Base-by-base conservation (phyloP, 2,888 invertebrate species). In the Aphrophora alni region DNA sequence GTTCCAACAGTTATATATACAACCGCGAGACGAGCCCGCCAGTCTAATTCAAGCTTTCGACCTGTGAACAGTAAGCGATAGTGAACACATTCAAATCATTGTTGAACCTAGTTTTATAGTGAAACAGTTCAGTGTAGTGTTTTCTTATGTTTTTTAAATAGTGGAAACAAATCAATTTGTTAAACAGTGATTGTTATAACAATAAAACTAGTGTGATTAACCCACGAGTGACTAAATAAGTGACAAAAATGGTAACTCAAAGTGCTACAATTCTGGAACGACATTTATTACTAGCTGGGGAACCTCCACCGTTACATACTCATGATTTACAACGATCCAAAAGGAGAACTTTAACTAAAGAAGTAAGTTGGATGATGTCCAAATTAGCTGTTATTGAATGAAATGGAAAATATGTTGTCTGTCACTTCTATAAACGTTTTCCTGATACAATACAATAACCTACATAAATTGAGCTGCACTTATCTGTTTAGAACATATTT, bases 221-320 rank as follows among this genome's bases (percentile, higher is more conserved):
- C n/a, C n/a, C n/a, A n/a, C n/a, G n/a, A n/a, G n/a, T n/a, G n/a
- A n/a, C n/a, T n/a, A n/a, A n/a, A n/a, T n/a, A n/a, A n/a, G 59
- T 59, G 59, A 59, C n/a, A n/a, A n/a, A 10, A 59, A 82, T 82
- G 82, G 82, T 82, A 21, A 77, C 83, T 75, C 76, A 82, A 71
- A 78, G 78, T 25, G 83, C 83, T 12, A 82, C 83, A 14, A 80
- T 81, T 27, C 80, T 84, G 78, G 83, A 84, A 26, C 79, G 83
- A 38, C 83, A 83, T 75, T 68, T 82, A 2, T 76, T 83, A 0
- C 27, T 82, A 38, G 82, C 82, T 1, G 78, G 82, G 14, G 80
- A 82, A 25, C 82, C 82, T 21, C 82, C 82, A 1, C 77, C 69
- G 77, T 24, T 78, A 27, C 72, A 78, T 17, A 72, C 27, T 24